phyloP scores from a whole-genome alignment of 2,888 invertebrate genomes.

The Eupithecia pulchellata region DNA sequence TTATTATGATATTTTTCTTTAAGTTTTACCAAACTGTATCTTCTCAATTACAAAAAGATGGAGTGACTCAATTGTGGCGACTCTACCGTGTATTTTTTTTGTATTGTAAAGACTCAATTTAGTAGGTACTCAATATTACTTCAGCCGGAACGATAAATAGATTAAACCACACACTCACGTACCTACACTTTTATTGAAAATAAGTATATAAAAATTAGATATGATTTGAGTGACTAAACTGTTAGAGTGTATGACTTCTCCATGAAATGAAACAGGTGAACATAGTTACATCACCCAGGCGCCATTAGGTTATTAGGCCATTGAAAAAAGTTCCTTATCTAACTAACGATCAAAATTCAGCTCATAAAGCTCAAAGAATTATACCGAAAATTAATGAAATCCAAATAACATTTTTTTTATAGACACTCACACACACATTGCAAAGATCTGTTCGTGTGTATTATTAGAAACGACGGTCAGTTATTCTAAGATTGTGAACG shows the following conservation, averaged over 20 bases:
- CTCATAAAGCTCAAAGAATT: not conserved
- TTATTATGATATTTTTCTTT: not conserved
- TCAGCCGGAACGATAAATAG: not conserved
- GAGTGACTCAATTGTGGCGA: not conserved
- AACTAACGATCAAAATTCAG: not conserved
- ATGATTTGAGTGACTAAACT: not conserved
- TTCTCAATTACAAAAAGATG: not conserved
- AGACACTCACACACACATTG: conserved; percentile 55
- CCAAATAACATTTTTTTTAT: not conserved
- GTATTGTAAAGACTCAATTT: too few relatives aligned
- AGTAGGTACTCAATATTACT: not conserved
- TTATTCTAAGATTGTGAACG: conserved; percentile 76
- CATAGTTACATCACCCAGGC: not conserved
- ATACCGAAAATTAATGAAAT: not conserved
- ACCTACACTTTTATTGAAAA: too few relatives aligned
- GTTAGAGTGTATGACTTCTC: not conserved
- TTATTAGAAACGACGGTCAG: conserved; percentile 78
- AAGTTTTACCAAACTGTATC: not conserved
- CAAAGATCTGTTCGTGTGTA: conserved; percentile 50
- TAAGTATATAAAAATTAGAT: too few relatives aligned
- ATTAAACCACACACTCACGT: not conserved
- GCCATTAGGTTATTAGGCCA: not conserved
- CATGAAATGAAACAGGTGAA: not conserved
- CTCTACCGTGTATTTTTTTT: not conserved
- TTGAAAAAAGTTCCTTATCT: too few relatives aligned